Evolutionary conservation across 1,140 invertebrate genomes (phyloP), one percentile per base, ranked within the genome.

Genomic region (Drosophila subobscura): DNA sequence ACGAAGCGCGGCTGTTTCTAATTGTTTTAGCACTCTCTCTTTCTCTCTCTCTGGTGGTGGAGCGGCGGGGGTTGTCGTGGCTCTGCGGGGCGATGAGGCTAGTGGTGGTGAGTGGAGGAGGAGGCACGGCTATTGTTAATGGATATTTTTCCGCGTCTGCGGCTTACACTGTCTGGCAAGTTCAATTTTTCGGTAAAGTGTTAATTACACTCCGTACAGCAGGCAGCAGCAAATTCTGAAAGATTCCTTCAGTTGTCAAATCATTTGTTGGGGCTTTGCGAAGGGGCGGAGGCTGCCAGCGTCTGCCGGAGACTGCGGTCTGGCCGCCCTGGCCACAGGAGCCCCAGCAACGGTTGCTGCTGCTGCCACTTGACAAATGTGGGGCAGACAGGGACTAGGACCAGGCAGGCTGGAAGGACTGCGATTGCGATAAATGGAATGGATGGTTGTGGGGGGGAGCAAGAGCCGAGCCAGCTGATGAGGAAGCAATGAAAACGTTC

Each of bases 1-100:
- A 83, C 75, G 45, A 51, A 42, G 47, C 81, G 77, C 81, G 81
- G 81, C 81, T 85, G 81, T 68, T 85, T 86, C 81, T 85, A 85
- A 85, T 85, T 85, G 81, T 85, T 85, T 85, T 86, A 70, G 73
- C 65, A 78, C 64, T 77, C 65, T 22, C 10, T 10, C 27, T 0
- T 5, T 7, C 27, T 29, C 10, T 10, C 27, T 0, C 27, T 7
- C 27, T 29, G 1, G 7, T 10, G 29, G 10, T 37, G 54, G 27
- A 40, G n/a, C 12, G 57, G 54, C 10, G 40, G 27, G 54, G 40
- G 27, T 41, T 61, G 27, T 12, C 16, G 27, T n/a, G 33, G 33
- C 33, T 46, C 46, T 58, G 29, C 8, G 51, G 54, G 8, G 4
- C 0, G 16, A 20, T 20, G 12, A 51, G 42, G 8, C 16, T 52